Percentiles rank a stretch among this genome's conserved stretches.
These are phyloP conservation scores for Athene noctua DNA, from an alignment of 2,113 vertebrate species.

Conservation along the genomic window DNA sequence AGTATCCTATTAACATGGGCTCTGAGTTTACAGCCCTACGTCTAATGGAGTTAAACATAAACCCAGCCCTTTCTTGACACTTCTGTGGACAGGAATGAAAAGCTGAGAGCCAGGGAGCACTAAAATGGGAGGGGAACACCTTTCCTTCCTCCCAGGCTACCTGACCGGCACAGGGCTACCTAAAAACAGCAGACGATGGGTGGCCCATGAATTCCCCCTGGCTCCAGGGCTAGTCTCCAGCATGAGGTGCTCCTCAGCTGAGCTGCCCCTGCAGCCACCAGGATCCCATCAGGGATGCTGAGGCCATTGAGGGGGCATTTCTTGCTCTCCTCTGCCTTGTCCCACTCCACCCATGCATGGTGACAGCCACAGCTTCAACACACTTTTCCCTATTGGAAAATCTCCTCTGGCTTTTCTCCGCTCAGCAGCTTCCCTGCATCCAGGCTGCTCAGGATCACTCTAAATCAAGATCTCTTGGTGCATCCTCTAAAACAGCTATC, in stretches of 20 bases:
- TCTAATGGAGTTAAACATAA: background rate
- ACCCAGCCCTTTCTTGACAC: background rate
- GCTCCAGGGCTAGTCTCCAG: background rate
- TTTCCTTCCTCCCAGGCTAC: background rate
- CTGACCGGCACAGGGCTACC: background rate
- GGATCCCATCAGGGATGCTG: background rate
- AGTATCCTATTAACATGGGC: background rate
- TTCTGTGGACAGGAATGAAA: background rate
- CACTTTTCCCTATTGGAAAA: background rate
- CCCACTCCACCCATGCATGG: background rate
- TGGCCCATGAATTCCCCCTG: background rate
- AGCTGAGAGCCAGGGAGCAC: background rate
- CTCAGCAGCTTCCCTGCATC: background rate
- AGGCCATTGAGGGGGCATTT: background rate
- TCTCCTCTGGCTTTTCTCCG: background rate
- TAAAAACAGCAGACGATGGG: rapidly evolving
- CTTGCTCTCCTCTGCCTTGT: background rate
- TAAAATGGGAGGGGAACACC: slow-evolving; percentile 12
- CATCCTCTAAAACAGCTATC: background rate
- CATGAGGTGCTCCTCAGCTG: background rate
- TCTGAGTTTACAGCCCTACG: background rate
- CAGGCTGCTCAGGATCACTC: background rate
- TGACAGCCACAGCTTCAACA: background rate
- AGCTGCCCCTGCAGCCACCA: background rate
- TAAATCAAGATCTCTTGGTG: background rate